A percentile compares a stretch with the other conserved stretches of the same genome.
Conservation (phyloP, 2,888 invertebrate genomes). For the Panzeria rudis region DNA sequence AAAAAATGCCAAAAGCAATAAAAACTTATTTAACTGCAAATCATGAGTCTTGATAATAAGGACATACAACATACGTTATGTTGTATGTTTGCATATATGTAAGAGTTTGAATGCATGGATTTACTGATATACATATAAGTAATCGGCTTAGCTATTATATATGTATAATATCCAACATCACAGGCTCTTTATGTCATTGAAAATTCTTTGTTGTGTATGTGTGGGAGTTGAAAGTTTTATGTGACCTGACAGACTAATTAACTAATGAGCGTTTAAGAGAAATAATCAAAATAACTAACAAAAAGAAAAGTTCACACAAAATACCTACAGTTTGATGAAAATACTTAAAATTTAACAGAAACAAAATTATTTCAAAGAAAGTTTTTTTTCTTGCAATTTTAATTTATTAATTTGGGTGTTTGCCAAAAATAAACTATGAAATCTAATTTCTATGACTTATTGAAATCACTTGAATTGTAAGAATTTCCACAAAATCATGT, state of each 20-base stretch:
- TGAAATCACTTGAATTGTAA: constrained; percentile 1
- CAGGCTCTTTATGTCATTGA: background rate
- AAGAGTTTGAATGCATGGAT: too few relatives aligned
- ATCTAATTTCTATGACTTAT: background rate
- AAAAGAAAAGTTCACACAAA: background rate
- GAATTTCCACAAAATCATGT: background rate
- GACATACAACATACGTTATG: background rate
- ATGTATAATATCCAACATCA: background rate
- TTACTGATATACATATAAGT: background rate
- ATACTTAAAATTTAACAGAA: background rate
- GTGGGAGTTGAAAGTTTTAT: background rate
- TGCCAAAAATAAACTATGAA: constrained; percentile 40
- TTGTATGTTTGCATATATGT: background rate
- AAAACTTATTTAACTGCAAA: background rate
- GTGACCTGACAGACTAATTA: background rate
- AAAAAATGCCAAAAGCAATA: background rate
- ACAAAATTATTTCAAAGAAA: background rate
- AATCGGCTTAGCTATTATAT: too few relatives aligned
- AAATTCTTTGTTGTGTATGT: background rate
- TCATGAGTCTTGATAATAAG: background rate
- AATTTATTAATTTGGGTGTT: constrained; percentile 27
- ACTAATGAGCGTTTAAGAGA: background rate
- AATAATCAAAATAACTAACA: background rate
- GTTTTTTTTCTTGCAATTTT: background rate
- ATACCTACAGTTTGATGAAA: background rate